Base-by-base conservation (phyloP, 2,888 invertebrate species). In the Antitype chi region DNA sequence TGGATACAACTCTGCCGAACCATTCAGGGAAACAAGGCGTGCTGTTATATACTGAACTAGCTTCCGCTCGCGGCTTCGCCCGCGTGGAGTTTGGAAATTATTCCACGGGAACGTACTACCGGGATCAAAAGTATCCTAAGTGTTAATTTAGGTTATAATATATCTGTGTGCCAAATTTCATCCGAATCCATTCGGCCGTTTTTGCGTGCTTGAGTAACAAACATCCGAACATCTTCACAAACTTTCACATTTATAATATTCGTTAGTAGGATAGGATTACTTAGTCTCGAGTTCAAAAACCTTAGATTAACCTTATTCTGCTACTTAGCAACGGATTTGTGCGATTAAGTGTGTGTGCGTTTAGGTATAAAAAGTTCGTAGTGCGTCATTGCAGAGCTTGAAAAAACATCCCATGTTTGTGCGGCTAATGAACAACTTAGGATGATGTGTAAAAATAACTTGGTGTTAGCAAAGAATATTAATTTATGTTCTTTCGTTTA, bases 401-500 rank as follows among this genome's bases (percentile, higher is more conserved):
- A 70, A 70, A 83, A 84, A 78, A 72, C 53, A 25, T n/a, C 1
- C 15, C 3, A 17, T 55, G n/a, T 78, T 53, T 78, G 47, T n/a
- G 6, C 17, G 43, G 25, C 9, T 70, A 64, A 70, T 70, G 52
- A 57, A 25, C 78, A 32, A 53, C 28, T 68, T 57, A 43, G n/a
- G 5, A 52, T n/a, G 6, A 23, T 43, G 49, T 57, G 0, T 52
- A 70, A 64, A 78, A 78, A 78, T 78, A 63, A 57, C 11, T 76
- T 38, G 0, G 25, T 23, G 15, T 60, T 53, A 0, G 23, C 38
- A n/a, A 55, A 43, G 1, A 66, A n/a, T 15, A 28, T 8, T 25
- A 17, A 52, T 63, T 20, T 7, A 75, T 23, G 25, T 53, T 62
- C 15, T 20, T 53, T 60, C 32, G 15, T 25, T 47, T n/a, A 49